phyloP scores from a whole-genome alignment of 2,113 vertebrate genomes.

The Melanotaenia duboulayi region DNA sequence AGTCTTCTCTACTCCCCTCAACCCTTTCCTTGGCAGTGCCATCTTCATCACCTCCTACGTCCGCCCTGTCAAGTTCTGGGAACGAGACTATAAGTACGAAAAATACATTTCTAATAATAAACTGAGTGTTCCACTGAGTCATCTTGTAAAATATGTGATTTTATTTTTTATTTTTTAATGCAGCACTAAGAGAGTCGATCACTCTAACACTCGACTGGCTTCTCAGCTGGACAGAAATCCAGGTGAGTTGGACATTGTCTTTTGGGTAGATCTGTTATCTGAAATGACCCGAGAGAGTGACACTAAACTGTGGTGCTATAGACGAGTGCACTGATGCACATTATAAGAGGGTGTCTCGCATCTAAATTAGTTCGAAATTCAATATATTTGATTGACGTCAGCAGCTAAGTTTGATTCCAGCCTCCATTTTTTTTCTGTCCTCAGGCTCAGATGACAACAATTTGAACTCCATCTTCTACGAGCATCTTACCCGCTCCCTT shows the following conservation, averaged over 20 bases:
- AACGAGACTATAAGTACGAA: conserved; percentile 91
- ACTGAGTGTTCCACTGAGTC: background rate
- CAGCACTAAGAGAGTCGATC: conserved; percentile 92
- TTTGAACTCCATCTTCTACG: conserved; percentile 93
- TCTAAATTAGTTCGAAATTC: background rate
- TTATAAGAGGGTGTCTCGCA: no score
- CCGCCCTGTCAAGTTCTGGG: conserved; percentile 92
- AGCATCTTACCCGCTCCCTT: conserved; percentile 90
- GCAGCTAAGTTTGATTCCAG: background rate
- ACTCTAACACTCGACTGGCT: conserved; percentile 91
- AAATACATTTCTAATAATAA: background rate
- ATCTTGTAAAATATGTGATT: background rate
- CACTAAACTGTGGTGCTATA: no score
- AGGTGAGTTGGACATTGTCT: conserved; percentile 69
- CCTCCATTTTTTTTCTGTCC: background rate
- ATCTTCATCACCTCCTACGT: conserved; percentile 93
- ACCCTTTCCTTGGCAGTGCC: conserved; percentile 90
- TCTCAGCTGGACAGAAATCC: conserved; percentile 92
- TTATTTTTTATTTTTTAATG: background rate
- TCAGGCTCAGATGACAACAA: conserved; percentile 92
- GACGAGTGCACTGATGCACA: no score
- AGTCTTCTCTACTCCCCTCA: conserved; percentile 90
- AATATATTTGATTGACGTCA: background rate
- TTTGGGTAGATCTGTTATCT: background rate
- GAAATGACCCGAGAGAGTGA: background rate